A percentile compares a stretch with the other conserved stretches of the same genome.
phyloP scores from a whole-genome alignment of 1,140 invertebrate genomes.

The Drosophila watanabei region DNA sequence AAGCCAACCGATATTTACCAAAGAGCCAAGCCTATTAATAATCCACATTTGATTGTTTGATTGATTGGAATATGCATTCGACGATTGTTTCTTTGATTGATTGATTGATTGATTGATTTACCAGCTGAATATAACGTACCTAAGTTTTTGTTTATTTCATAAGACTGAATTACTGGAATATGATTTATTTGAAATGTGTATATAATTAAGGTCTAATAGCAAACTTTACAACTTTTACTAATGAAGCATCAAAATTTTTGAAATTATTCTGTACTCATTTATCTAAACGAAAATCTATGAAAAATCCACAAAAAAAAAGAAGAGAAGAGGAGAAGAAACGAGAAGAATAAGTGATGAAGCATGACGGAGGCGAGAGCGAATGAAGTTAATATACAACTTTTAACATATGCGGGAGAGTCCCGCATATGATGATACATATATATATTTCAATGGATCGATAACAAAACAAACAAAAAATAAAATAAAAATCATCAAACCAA shows the following conservation, averaged over 20 bases:
- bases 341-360: slow-evolving; percentile 25
- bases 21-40: slow-evolving; percentile 31
- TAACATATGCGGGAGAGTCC: slow-evolving; percentile 53
- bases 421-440: slow-evolving; percentile 56
- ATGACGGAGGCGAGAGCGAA: slow-evolving; percentile 18
- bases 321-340: slow-evolving; percentile 2
- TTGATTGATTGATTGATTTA: slow-evolving; percentile 56
- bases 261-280: slow-evolving; percentile 77
- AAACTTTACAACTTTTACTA: slow-evolving; percentile 81
- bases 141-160: slow-evolving; percentile 85
- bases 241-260: slow-evolving; percentile 79
- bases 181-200: slow-evolving; percentile 67
- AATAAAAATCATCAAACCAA: slow-evolving; percentile 59
- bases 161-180: slow-evolving; percentile 85
- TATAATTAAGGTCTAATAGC: slow-evolving; percentile 61
- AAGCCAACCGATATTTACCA: slow-evolving; percentile 33
- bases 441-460: slow-evolving; percentile 83
- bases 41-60: slow-evolving; percentile 36
- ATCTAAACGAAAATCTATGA: slow-evolving; percentile 47
- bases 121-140: slow-evolving; percentile 72
- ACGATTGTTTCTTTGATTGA: slow-evolving; percentile 45
- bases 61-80: slow-evolving; percentile 37
- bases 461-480: slow-evolving; percentile 43
- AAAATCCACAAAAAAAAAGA: slow-evolving; percentile 21
- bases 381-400: slow-evolving; percentile 64